phyloP scores from a whole-genome alignment of 1,140 invertebrate genomes.

The Ooceraea biroi region DNA sequence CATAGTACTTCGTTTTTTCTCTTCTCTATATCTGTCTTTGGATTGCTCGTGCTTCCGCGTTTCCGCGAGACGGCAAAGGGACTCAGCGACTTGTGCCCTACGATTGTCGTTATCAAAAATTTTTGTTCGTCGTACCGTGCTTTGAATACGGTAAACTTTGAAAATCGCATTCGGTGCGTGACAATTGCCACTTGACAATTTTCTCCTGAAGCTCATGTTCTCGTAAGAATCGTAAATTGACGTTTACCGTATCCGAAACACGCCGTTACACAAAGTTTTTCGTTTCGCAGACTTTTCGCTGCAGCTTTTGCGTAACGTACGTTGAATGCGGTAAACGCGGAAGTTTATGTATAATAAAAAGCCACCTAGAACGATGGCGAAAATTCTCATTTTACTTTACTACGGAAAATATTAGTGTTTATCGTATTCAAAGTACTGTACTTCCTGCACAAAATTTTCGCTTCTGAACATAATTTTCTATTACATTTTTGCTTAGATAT shows the following conservation, averaged over 20 bases:
- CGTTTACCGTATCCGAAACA: not conserved
- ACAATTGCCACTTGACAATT: not conserved
- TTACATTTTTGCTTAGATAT: slow-evolving; percentile 22
- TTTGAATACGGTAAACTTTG: not conserved
- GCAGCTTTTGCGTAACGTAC: slow-evolving; percentile 3
- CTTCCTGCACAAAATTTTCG: slow-evolving; percentile 6
- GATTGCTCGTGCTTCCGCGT: slow-evolving; percentile 9
- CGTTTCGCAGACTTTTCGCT: not conserved
- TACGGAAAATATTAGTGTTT: slow-evolving; percentile 16
- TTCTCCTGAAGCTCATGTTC: not conserved
- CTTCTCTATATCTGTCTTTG: slow-evolving; percentile 24
- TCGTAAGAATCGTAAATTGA: not conserved
- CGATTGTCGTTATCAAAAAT: not conserved
- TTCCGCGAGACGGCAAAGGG: not conserved
- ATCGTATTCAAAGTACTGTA: slow-evolving; percentile 19
- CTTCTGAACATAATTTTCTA: slow-evolving; percentile 13
- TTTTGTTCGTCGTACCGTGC: not conserved
- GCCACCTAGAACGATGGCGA: not conserved
- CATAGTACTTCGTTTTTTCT: slow-evolving; percentile 54
- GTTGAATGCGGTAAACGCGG: slow-evolving; percentile 12
- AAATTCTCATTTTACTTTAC: not conserved
- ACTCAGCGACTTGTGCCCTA: not conserved
- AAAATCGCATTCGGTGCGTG: not conserved
- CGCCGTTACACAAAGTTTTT: not conserved
- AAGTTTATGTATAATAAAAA: not conserved